Evolutionary conservation across 1,140 invertebrate genomes (phyloP).

Genomic region (Platorchestia sp.): DNA sequence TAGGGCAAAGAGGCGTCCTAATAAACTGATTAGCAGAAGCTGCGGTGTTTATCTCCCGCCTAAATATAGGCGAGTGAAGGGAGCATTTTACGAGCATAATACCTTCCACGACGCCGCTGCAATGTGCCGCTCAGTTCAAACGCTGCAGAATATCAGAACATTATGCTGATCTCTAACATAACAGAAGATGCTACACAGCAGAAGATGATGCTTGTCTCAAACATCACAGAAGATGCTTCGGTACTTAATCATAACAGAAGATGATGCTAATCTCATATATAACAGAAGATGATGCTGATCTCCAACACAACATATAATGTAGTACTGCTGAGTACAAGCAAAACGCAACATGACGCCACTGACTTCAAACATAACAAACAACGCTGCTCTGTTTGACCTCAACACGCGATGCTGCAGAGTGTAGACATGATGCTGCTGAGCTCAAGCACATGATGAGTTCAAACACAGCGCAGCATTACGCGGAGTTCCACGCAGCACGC

Average conservation of each 20-base stretch:
- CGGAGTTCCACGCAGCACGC: too few relatives aligned
- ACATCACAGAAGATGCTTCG: background rate
- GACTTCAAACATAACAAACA: background rate
- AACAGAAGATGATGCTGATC: background rate
- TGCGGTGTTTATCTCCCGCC: background rate
- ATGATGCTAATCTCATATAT: background rate
- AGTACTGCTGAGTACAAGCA: background rate
- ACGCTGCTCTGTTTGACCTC: too few relatives aligned
- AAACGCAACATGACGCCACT: background rate
- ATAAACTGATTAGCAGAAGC: slow-evolving; percentile 40
- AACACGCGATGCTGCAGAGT: background rate
- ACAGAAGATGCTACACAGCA: background rate
- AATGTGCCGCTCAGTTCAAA: background rate
- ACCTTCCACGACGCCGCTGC: background rate
- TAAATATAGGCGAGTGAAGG: background rate
- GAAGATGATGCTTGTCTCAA: background rate
- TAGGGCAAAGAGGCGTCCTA: background rate
- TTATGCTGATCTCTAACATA: background rate
- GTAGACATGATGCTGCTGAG: too few relatives aligned
- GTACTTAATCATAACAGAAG: background rate
- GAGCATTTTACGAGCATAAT: background rate
- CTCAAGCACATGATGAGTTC: too few relatives aligned
- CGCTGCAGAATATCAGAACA: too few relatives aligned
- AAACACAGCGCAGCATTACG: too few relatives aligned
- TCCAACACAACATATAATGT: too few relatives aligned